Evolutionary conservation across 2,888 invertebrate genomes (phyloP).

Genomic region (Euzophera pinguis): DNA sequence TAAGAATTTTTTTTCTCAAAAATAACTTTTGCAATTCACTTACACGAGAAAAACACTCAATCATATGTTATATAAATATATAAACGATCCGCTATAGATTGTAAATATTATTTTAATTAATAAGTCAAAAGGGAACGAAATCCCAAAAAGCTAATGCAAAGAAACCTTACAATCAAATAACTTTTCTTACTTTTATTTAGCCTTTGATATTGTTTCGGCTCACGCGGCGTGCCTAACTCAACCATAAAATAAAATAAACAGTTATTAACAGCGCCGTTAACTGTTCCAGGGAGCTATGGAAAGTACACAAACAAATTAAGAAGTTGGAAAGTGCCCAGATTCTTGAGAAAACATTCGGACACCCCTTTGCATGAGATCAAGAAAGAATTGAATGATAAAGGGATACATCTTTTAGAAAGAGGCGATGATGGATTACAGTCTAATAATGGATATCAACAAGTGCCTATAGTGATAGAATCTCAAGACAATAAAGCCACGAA

Average conservation of each 20-base stretch:
- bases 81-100: too few relatives aligned
- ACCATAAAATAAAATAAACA: neutral
- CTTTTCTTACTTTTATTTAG: too few relatives aligned
- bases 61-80: too few relatives aligned
- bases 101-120: too few relatives aligned
- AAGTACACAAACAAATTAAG: slow-evolving; percentile 79
- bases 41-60: too few relatives aligned
- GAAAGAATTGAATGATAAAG: slow-evolving; percentile 62
- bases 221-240: neutral
- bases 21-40: too few relatives aligned
- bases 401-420: slow-evolving; percentile 54
- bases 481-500: slow-evolving; percentile 55
- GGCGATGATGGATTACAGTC: slow-evolving; percentile 51
- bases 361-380: slow-evolving; percentile 69
- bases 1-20: too few relatives aligned
- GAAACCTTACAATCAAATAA: too few relatives aligned
- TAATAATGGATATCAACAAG: slow-evolving; percentile 81
- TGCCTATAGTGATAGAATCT: slow-evolving; percentile 82
- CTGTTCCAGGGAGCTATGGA: slow-evolving; percentile 78
- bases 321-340: slow-evolving; percentile 85
- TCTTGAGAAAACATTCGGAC: slow-evolving; percentile 82
- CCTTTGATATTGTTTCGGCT: neutral
- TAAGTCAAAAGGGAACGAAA: too few relatives aligned
- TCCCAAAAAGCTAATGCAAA: too few relatives aligned
- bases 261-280: neutral